phyloP scores from a whole-genome alignment of 2,888 invertebrate species.

The Linnaemya vulpina region DNA sequence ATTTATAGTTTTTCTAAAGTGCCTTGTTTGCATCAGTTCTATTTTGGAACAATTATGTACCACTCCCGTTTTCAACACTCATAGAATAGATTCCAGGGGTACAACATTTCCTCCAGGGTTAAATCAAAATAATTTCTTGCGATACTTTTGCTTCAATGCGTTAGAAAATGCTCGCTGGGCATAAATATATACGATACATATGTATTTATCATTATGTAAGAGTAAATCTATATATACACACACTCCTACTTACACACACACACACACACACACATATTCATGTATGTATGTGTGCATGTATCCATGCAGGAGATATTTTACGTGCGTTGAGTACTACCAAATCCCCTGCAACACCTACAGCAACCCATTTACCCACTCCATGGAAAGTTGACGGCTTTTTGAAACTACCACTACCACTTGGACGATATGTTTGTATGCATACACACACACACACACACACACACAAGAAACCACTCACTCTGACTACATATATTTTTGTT shows the following conservation, averaged over 20 bases:
- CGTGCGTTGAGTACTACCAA: slow-evolving; percentile 54
- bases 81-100: too few species aligned
- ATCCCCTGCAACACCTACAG: slow-evolving; percentile 60
- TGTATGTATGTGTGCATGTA: background rate
- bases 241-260: too few species aligned
- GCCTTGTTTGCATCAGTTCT: too few species aligned
- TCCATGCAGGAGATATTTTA: slow-evolving; percentile 39
- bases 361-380: slow-evolving; percentile 47
- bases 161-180: background rate
- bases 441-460: slow-evolving; percentile 9
- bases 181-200: background rate
- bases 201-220: slow-evolving; percentile 1
- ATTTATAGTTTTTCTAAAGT: too few species aligned
- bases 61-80: too few species aligned
- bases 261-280: too few species aligned
- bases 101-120: too few species aligned
- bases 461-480: slow-evolving; percentile 46
- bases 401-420: slow-evolving; percentile 48
- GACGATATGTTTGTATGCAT: slow-evolving; percentile 1
- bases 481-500: slow-evolving; percentile 48
- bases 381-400: slow-evolving; percentile 24
- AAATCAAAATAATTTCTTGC: too few species aligned
- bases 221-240: background rate
- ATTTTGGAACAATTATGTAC: too few species aligned
- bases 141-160: too few species aligned